Conservation (phyloP, 2,797 vertebrate genomes). For the Leontopithecus rosalia region DNA sequence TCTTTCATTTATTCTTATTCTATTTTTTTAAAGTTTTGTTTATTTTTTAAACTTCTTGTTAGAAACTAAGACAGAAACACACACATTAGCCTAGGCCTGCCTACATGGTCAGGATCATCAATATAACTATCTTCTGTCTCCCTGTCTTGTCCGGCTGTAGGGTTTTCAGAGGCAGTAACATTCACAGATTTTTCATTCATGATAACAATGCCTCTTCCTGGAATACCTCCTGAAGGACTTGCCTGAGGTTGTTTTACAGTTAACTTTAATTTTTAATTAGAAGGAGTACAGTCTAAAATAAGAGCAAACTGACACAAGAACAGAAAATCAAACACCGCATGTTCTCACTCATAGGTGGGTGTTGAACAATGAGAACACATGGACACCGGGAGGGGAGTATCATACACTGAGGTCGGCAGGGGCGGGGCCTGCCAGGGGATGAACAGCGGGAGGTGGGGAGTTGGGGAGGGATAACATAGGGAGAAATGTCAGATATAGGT, state of each 20-base stretch:
- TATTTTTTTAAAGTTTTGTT: not conserved
- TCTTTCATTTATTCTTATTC: not conserved
- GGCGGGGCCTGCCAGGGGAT: too few species aligned
- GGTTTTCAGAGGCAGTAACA: not conserved
- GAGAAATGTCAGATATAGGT: too few species aligned
- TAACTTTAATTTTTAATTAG: not conserved
- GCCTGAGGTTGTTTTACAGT: not conserved
- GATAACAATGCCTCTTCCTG: not conserved
- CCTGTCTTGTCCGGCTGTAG: not conserved
- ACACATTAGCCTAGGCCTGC: not conserved
- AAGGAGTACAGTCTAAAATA: not conserved
- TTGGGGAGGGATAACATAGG: too few species aligned
- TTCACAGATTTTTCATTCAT: fast-evolving
- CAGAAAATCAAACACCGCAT: too few species aligned
- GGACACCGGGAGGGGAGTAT: too few species aligned
- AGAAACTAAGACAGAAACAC: not conserved
- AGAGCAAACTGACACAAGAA: not conserved
- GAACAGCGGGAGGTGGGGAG: too few species aligned
- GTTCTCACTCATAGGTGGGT: too few species aligned
- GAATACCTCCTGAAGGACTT: not conserved
- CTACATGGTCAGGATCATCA: not conserved
- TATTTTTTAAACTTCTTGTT: not conserved
- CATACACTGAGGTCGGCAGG: too few species aligned
- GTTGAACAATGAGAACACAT: too few species aligned
- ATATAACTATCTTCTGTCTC: not conserved